Conservation (phyloP, 2,888 invertebrate species). For the Drosophila anomalata region DNA sequence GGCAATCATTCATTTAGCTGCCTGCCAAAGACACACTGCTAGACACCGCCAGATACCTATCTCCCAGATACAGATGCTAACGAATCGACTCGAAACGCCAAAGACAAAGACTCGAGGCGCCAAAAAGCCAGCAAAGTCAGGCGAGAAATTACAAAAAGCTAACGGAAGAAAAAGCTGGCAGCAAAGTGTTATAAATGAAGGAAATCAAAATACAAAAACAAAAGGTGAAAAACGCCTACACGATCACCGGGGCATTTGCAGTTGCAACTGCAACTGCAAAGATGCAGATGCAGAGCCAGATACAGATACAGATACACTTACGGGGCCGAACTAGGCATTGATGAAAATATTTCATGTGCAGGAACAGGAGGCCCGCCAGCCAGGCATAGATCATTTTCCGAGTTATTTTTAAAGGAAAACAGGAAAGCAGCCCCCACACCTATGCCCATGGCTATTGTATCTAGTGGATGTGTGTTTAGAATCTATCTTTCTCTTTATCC, state of each 20-base stretch:
- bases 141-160: slow-evolving; percentile 59
- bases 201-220: slow-evolving; percentile 53
- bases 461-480: slow-evolving; percentile 51
- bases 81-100: slow-evolving; percentile 28
- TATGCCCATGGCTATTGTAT: slow-evolving; percentile 45
- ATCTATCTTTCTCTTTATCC: slow-evolving; percentile 34
- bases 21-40: slow-evolving; percentile 52
- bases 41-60: slow-evolving; percentile 62
- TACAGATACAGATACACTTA: slow-evolving; percentile 17
- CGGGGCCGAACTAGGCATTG: slow-evolving; percentile 49
- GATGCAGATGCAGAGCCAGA: slow-evolving; percentile 9
- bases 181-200: slow-evolving; percentile 65
- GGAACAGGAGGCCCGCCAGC: slow-evolving; percentile 35
- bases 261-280: slow-evolving; percentile 10
- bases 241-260: slow-evolving; percentile 38
- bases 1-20: slow-evolving; percentile 63
- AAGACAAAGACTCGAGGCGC: slow-evolving; percentile 55
- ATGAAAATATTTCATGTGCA: slow-evolving; percentile 57
- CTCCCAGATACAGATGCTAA: slow-evolving; percentile 32
- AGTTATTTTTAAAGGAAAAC: slow-evolving; percentile 69
- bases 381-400: slow-evolving; percentile 66
- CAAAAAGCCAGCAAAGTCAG: slow-evolving; percentile 46
- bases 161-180: slow-evolving; percentile 58
- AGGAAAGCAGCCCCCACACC: slow-evolving; percentile 19
- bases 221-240: slow-evolving; percentile 48